Evolutionary conservation across 2,797 vertebrate species (phyloP), one percentile per base, ranked within the genome.

Genomic region (Acrossocheilus fasciatus): DNA sequence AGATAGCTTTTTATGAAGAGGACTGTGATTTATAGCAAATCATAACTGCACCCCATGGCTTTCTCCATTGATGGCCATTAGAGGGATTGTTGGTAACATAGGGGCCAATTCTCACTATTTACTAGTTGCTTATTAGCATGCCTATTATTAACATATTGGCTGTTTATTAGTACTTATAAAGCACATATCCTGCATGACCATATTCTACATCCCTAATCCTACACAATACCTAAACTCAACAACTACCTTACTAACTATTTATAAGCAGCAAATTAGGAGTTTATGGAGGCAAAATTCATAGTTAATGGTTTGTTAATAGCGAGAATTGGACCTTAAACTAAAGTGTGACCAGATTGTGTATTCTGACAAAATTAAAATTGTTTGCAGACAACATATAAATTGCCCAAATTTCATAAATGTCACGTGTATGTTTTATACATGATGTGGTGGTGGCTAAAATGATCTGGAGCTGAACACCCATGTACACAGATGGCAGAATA

Each of bases 1-100:
- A 39, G 36, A 43, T 82, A 43, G n/a, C 36, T 52, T 82, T 54
- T 30, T 12, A 59, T 59, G 50, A 73, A 83, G 6, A 30, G 8
- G 50, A 72, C 23, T 30, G 52, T 57, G 20, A 45, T 83, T 26
- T 62, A 83, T 34, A 20, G 17, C 18, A 34, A 73, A 82, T 69
- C 17, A 43, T 20, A 34, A 52, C 11, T 6, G 47, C 26, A 75
- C 45, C 17, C 3, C 4, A 9, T 50, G 70, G 6, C 41, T 39
- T 69, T 69, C 36, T 41, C 9, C 36, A 47, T 9, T 30, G 43
- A 26, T 7, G 17, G 18, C 17, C 52, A 18, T 20, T 15, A 30
- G 62, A 15, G 62, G 30, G 62, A 30, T 64, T 64, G n/a, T 62
- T 30, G 26, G 59, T 26, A 26, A 64, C 12, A 64, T 30, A 64